Base-by-base conservation (phyloP, 2,113 vertebrate species). In the Mormyrus iriodes region DNA sequence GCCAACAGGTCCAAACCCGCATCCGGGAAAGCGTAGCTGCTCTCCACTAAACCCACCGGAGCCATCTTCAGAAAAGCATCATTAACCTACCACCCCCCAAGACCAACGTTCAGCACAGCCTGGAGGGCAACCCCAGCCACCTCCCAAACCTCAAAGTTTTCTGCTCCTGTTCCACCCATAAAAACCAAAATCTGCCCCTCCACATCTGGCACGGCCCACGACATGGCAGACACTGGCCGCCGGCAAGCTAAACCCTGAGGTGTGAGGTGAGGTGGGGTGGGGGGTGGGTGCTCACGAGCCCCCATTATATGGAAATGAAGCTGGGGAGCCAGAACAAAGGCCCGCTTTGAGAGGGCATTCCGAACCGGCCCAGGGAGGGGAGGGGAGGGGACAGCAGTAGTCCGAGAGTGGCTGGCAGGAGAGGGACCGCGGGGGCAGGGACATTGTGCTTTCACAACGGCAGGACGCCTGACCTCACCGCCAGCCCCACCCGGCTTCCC, bases 241-340 rank as follows among this genome's bases (percentile, higher is more conserved):
- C 89, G 31, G 46, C 9, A 49, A 89, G 55, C n/a, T 31, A 89
- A 86, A n/a, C 35, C 53, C 88, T 1, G 39, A 8, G 48, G 24
- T 49, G 51, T 52, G 12, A 52, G 51, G 31, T 86, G 3, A 10
- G 85, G 79, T 13, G 42, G 17, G 17, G 76, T 19, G 39, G 76
- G 27, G 35, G 76, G 35, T n/a, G 76, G 76, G 4, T 31, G 42
- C 42, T 48, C 35, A 3, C 13, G 21, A 31, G 27, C 76, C 53
- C 21, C 89, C 52, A 88, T 88, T 88, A 88, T 79, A 88, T 88
- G 86, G 79, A 85, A 90, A 90, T 84, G 52, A 90, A 84, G 87
- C 87, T 24, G 13, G 46, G 39, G 31, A 53, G 3, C 6, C 24
- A 19, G 48, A 88, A 90, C 90, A 88, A 90, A 88, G 87, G n/a